A percentile compares a stretch with the other conserved stretches of the same genome.
Conservation (phyloP, 2,797 vertebrate species). For the Aratinga solstitialis region DNA sequence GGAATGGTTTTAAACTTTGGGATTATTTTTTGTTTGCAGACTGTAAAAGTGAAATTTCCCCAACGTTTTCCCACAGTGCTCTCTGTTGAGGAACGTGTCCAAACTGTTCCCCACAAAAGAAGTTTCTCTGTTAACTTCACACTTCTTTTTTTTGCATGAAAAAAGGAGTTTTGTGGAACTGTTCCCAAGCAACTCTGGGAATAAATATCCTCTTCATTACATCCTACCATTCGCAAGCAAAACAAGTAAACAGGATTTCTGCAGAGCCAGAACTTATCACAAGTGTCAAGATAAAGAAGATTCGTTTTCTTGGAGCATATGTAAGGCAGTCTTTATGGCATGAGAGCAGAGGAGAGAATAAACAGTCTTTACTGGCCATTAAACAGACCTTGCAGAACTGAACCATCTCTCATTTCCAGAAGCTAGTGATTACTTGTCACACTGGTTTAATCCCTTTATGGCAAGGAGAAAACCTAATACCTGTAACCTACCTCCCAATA, state of each 20-base stretch:
- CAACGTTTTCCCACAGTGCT: background rate
- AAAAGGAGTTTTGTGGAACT: background rate
- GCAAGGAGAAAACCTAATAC: background rate
- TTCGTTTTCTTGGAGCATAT: background rate
- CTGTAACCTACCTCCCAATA: background rate
- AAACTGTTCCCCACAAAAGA: background rate
- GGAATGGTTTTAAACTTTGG: background rate
- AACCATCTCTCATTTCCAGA: background rate
- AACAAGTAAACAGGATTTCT: background rate
- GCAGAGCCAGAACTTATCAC: background rate
- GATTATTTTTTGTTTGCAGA: background rate
- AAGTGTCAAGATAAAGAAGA: conserved; percentile 11
- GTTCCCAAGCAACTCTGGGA: background rate
- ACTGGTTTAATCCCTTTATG: background rate
- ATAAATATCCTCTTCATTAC: background rate
- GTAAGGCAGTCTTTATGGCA: background rate
- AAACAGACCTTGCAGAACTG: background rate
- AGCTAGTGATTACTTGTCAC: background rate
- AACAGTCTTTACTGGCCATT: background rate
- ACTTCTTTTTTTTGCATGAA: background rate
- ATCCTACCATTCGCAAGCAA: background rate
- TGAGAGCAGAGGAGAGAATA: background rate
- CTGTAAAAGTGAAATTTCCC: background rate
- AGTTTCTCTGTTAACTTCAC: background rate
- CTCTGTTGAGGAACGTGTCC: background rate